These are phyloP conservation scores for Lepidurus couesii DNA, from an alignment of 1,140 invertebrate genomes.

Conservation along the genomic window DNA sequence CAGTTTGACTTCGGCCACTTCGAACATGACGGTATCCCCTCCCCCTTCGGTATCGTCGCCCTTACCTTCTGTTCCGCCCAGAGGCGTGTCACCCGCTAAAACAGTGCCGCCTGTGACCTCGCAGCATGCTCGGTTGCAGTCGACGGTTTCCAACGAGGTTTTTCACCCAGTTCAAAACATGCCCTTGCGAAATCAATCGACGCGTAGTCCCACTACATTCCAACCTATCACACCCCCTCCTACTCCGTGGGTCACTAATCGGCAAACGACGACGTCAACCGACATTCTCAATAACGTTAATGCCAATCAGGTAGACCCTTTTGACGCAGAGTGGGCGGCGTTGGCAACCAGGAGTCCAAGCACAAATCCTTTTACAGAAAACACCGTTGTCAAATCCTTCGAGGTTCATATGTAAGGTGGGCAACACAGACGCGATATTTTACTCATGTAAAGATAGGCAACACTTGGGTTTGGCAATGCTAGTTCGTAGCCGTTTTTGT, in stretches of 20 bases:
- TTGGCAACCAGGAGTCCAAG: conserved; percentile 43
- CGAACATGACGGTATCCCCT: conserved; percentile 45
- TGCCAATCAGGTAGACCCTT: conserved; percentile 56
- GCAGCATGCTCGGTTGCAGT: conserved; percentile 56
- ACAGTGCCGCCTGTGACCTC: conserved; percentile 46
- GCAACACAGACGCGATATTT: neutral
- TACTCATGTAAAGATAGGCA: conserved; percentile 11
- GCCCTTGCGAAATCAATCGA: neutral
- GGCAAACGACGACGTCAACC: conserved; percentile 34
- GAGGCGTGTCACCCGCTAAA: conserved; percentile 37
- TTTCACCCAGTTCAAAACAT: conserved; percentile 1
- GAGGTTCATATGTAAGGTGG: conserved; percentile 52
- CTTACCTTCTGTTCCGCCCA: conserved; percentile 35
- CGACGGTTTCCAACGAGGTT: conserved; percentile 43
- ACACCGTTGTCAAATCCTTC: conserved; percentile 51
- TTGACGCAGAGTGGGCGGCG: conserved; percentile 80
- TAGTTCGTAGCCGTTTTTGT: conserved; percentile 8
- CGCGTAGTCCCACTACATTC: conserved; percentile 39
- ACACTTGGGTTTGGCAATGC: neutral
- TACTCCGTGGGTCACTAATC: conserved; percentile 28
- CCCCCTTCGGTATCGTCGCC: conserved; percentile 37
- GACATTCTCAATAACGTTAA: conserved; percentile 38
- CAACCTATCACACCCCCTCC: conserved; percentile 42
- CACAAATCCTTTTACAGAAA: conserved; percentile 49
- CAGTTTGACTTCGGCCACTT: conserved; percentile 55